phyloP scores from a whole-genome alignment of 2,113 vertebrate species.

The Rattus norvegicus region DNA sequence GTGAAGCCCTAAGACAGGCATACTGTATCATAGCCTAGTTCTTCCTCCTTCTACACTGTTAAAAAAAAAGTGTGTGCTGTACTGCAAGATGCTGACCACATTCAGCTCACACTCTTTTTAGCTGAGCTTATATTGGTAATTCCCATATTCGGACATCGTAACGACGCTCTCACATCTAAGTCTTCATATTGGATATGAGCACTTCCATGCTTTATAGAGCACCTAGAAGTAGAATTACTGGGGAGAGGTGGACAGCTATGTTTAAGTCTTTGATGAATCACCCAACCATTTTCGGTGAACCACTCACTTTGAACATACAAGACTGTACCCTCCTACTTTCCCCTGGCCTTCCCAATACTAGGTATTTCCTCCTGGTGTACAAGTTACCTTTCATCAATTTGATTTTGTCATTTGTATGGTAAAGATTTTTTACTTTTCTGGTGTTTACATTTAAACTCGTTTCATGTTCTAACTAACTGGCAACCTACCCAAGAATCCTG shows the following conservation, averaged over 20 bases:
- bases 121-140: background rate
- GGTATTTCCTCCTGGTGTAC: background rate
- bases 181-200: background rate
- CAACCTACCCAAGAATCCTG: background rate
- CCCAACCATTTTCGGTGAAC: background rate
- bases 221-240: background rate
- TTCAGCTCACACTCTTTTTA: background rate
- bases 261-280: background rate
- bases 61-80: background rate
- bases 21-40: background rate
- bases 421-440: background rate
- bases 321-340: background rate
- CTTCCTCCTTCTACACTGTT: background rate
- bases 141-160: no score
- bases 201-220: background rate
- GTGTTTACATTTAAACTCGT: background rate
- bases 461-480: background rate
- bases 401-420: background rate
- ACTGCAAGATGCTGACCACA: background rate
- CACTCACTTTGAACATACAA: background rate
- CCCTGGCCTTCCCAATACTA: background rate
- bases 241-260: no score
- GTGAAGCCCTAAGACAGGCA: background rate
- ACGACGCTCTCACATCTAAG: background rate
- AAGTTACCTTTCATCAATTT: background rate